Evolutionary conservation across 2,888 invertebrate genomes (phyloP).

Genomic region (Caradrina clavipalpis): DNA sequence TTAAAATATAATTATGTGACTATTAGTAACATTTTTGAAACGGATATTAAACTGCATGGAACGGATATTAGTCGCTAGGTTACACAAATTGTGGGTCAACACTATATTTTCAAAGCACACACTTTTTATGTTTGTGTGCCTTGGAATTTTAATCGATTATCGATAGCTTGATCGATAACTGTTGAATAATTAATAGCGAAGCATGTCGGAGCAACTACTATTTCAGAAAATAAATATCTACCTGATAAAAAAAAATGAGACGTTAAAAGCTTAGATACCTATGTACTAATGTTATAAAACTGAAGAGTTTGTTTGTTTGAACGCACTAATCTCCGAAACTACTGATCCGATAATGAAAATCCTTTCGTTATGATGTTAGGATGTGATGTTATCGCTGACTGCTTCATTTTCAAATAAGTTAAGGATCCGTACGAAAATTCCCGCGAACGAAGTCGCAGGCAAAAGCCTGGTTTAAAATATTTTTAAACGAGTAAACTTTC

Average conservation of each 20-base stretch:
- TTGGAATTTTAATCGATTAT: slow-evolving; percentile 27
- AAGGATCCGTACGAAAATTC: too few relatives aligned
- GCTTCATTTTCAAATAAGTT: too few relatives aligned
- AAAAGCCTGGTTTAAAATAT: background rate
- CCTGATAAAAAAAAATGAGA: slow-evolving; percentile 1
- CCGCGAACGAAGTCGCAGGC: too few relatives aligned
- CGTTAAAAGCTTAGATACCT: background rate
- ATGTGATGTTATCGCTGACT: too few relatives aligned
- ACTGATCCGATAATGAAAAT: too few relatives aligned
- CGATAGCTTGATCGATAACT: slow-evolving; percentile 21
- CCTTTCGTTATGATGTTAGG: too few relatives aligned
- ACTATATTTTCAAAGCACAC: slow-evolving; percentile 14
- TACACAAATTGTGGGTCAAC: slow-evolving; percentile 28
- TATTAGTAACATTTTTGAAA: slow-evolving; percentile 23
- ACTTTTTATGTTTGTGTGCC: background rate
- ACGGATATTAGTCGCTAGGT: slow-evolving; percentile 14
- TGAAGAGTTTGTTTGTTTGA: too few relatives aligned
- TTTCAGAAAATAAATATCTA: background rate
- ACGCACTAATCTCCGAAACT: too few relatives aligned
- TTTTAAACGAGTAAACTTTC: slow-evolving; percentile 19
- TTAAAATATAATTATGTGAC: slow-evolving; percentile 5
- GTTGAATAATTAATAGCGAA: slow-evolving; percentile 9
- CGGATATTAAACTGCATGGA: slow-evolving; percentile 33
- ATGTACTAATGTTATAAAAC: too few relatives aligned
- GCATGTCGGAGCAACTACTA: background rate